These are phyloP conservation scores for Hemaris fuciformis DNA, from an alignment of 2,888 invertebrate genomes.

Conservation along the genomic window DNA sequence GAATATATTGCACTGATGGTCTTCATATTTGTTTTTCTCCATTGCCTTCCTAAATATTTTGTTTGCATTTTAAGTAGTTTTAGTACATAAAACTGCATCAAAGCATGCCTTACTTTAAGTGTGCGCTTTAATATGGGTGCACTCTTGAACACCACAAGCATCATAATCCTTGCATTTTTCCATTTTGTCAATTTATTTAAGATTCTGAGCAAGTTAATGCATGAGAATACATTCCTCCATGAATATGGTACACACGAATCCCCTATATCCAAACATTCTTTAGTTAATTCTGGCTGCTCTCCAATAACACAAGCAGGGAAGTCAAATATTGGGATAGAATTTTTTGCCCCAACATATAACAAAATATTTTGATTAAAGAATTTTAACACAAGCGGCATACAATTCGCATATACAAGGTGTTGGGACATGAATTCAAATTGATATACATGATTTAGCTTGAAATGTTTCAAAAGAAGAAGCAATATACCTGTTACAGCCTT, in stretches of 20 bases:
- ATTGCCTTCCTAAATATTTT: constrained; percentile 98
- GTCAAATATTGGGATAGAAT: constrained; percentile 95
- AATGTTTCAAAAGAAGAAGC: constrained; percentile 96
- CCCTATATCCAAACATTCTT: constrained; percentile 93
- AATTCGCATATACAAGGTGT: constrained; percentile 99
- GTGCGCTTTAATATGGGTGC: constrained; percentile 98
- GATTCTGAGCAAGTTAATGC: constrained; percentile 97
- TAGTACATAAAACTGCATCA: constrained; percentile 98
- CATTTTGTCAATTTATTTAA: constrained; percentile 99
- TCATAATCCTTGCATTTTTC: constrained; percentile 99
- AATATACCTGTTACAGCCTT: constrained; percentile 96
- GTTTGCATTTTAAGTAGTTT: constrained; percentile 99
- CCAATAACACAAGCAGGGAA: constrained; percentile 98
- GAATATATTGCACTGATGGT: constrained; percentile 99
- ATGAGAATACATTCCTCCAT: constrained; percentile 99
- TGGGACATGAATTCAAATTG: constrained; percentile 99
- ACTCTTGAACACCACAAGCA: constrained; percentile 99
- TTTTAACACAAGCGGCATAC: constrained; percentile 98
- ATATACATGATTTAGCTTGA: constrained; percentile 97
- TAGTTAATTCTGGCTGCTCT: constrained; percentile 95
- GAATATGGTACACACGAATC: constrained; percentile 91
- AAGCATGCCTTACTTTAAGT: constrained; percentile 95
- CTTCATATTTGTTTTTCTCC: constrained; percentile 99
- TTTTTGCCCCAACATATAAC: constrained; percentile 96
- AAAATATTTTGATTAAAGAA: constrained; percentile 99